These are phyloP conservation scores for Phortica okadai DNA, from an alignment of 2,888 invertebrate species.

Conservation along the genomic window DNA sequence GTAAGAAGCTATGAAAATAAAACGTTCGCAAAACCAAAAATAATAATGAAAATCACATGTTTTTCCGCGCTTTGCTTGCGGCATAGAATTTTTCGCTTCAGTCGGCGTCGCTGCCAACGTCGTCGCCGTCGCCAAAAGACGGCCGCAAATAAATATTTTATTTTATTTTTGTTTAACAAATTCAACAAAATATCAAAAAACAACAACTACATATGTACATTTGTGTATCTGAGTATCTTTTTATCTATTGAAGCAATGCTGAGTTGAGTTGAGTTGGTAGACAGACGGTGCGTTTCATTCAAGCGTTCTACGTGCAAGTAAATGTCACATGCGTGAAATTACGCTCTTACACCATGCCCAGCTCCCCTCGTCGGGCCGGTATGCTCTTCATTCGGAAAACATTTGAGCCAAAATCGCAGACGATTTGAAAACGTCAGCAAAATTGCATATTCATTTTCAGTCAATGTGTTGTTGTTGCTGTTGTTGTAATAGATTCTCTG, in stretches of 20 bases:
- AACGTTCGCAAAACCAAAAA: conserved; percentile 67
- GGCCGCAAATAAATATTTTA: conserved; percentile 22
- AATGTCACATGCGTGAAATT: conserved; percentile 48
- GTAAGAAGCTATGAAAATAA: conserved; percentile 64
- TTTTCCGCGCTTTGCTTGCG: conserved; percentile 57
- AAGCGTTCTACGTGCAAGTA: conserved; percentile 47
- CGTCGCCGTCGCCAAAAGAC: background rate
- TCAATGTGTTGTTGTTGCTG: conserved; percentile 38
- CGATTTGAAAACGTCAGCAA: background rate
- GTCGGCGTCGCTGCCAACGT: background rate
- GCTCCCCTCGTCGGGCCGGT: background rate
- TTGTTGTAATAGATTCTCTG: conserved; percentile 10
- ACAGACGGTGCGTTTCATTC: conserved; percentile 43
- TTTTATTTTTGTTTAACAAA: conserved; percentile 35
- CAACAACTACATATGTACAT: conserved; percentile 24
- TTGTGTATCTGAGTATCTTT: background rate
- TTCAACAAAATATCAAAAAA: conserved; percentile 40
- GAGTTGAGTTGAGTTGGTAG: conserved; percentile 14
- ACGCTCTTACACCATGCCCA: background rate
- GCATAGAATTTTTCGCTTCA: conserved; percentile 58
- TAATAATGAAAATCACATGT: conserved; percentile 71
- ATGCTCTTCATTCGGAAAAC: background rate
- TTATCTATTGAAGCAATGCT: conserved; percentile 9
- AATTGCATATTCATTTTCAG: conserved; percentile 13
- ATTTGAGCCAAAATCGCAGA: background rate